A percentile compares a stretch with the other conserved stretches of the same genome.
Conservation (phyloP, 1,140 invertebrate genomes). For the Atta cephalotes region DNA sequence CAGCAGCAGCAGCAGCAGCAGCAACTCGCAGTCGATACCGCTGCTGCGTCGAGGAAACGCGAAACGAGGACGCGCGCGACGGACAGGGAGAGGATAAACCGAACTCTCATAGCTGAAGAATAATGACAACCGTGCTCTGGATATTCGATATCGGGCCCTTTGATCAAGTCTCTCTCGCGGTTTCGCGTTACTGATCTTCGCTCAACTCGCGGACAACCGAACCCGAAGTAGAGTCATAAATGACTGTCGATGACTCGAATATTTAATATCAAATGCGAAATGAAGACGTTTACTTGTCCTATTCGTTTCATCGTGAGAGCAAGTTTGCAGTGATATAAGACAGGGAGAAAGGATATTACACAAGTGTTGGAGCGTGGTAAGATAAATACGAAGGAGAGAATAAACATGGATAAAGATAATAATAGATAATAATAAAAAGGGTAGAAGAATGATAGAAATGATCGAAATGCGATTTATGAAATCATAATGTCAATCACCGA, state of each 20-base stretch:
- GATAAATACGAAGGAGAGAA: too few relatives aligned
- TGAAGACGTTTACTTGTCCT: slow-evolving; percentile 6
- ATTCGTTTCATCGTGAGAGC: neutral
- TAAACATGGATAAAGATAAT: too few relatives aligned
- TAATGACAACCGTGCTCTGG: slow-evolving; percentile 65
- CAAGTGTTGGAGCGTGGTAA: slow-evolving; percentile 6
- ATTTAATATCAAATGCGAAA: neutral
- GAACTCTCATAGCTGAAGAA: slow-evolving; percentile 13
- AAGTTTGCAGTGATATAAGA: neutral
- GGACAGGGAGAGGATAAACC: neutral
- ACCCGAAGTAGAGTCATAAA: neutral
- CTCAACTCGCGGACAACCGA: neutral
- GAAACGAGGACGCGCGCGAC: slow-evolving; percentile 9
- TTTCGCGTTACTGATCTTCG: slow-evolving; percentile 13
- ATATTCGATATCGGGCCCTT: slow-evolving; percentile 66
- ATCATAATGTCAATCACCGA: neutral
- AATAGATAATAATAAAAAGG: too few relatives aligned
- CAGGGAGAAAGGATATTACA: neutral
- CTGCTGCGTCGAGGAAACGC: slow-evolving; percentile 11
- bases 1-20: neutral
- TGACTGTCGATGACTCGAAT: neutral
- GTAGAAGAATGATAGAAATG: too few relatives aligned
- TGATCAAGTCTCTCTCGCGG: slow-evolving; percentile 50
- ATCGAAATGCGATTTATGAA: too few relatives aligned
- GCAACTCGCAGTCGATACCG: slow-evolving; percentile 39